Evolutionary conservation across 2,113 vertebrate genomes (phyloP).

Genomic region (Probosciger aterrimus): DNA sequence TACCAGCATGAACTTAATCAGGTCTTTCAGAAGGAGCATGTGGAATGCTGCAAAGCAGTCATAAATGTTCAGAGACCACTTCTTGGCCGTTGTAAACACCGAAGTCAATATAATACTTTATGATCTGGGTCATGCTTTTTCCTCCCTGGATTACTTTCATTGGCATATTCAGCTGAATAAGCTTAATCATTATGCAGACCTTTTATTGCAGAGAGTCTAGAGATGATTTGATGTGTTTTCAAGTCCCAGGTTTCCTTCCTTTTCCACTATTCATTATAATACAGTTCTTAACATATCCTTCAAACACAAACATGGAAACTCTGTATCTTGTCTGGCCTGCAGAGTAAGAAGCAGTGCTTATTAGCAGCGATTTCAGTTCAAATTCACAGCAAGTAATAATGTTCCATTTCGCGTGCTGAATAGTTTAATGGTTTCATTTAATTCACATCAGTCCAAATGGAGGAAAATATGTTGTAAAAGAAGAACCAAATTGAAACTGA

Average conservation of each 20-base stretch:
- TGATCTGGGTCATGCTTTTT: background rate
- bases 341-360: background rate
- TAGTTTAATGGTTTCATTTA: background rate
- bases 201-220: background rate
- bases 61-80: background rate
- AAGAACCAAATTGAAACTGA: background rate
- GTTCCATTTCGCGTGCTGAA: background rate
- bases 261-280: background rate
- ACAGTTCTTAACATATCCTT: background rate
- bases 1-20: background rate
- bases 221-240: background rate
- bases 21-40: background rate
- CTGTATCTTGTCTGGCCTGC: background rate
- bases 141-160: background rate
- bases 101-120: background rate
- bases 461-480: background rate
- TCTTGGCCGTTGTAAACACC: background rate
- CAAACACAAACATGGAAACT: background rate
- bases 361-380: background rate
- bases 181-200: background rate
- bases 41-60: background rate
- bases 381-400: background rate
- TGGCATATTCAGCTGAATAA: background rate
- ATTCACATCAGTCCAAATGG: background rate
- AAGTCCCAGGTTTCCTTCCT: background rate